Conservation (phyloP, 1,140 invertebrate species). For the Arctopsyche grandis region DNA sequence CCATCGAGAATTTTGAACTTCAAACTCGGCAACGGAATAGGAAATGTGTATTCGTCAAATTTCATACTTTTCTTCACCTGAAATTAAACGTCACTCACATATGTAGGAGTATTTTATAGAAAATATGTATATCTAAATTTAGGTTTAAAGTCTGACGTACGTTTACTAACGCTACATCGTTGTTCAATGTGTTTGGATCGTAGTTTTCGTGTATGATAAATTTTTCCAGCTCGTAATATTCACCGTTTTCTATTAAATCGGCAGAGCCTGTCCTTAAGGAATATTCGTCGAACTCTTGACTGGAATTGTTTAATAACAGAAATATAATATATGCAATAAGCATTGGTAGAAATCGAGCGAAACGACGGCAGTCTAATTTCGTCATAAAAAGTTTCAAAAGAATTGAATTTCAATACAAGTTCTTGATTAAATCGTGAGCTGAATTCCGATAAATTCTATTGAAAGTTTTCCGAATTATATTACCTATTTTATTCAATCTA, state of each 20-base stretch:
- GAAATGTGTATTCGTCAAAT: conserved; percentile 29
- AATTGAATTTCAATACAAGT: background rate
- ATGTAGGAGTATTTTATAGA: background rate
- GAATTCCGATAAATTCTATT: too few species aligned
- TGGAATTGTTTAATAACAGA: background rate
- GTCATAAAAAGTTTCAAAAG: background rate
- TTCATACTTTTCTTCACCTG: conserved; percentile 29
- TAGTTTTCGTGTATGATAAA: conserved; percentile 62
- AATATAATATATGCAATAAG: background rate
- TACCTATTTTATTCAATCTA: too few species aligned
- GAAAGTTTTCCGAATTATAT: too few species aligned
- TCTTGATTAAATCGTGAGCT: background rate
- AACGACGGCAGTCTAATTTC: background rate
- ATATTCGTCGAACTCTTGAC: conserved; percentile 32
- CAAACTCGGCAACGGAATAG: conserved; percentile 23
- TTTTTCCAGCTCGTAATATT: conserved; percentile 55
- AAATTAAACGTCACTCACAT: conserved; percentile 12
- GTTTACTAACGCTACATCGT: conserved; percentile 67
- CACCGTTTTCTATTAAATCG: conserved; percentile 55
- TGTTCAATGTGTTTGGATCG: conserved; percentile 59
- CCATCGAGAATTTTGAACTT: conserved; percentile 8
- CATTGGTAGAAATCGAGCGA: background rate
- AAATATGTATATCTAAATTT: background rate
- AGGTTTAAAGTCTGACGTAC: conserved; percentile 47
- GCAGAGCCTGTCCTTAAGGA: conserved; percentile 57